Conservation (phyloP, 2,888 invertebrate species). For the Minunthozetes semirufus region DNA sequence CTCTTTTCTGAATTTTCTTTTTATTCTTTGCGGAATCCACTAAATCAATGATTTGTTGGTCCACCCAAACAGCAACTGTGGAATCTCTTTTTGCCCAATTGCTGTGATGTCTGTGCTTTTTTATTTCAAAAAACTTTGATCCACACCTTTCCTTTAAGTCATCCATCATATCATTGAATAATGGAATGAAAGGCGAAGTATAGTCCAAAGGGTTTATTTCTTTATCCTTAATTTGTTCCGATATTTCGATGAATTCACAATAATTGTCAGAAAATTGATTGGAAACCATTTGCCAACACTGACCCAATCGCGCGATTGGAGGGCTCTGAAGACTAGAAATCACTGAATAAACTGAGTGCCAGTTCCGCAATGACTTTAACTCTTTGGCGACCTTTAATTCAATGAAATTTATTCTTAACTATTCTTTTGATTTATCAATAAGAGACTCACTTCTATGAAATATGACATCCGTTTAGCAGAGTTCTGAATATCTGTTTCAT, state of each 20-base stretch:
- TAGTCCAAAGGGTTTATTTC: conserved; percentile 4
- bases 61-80: conserved; percentile 23
- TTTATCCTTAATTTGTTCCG: conserved; percentile 27
- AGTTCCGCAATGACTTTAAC: conserved; percentile 14
- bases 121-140: conserved; percentile 16
- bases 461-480: conserved; percentile 21
- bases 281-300: conserved; percentile 26
- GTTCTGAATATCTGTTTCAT: background rate
- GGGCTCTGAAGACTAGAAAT: conserved; percentile 33
- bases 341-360: conserved; percentile 25
- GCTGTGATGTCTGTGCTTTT: conserved; percentile 15
- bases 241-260: conserved; percentile 31
- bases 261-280: conserved; percentile 24
- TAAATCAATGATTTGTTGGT: conserved; percentile 8
- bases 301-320: conserved; percentile 25
- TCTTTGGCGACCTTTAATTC: background rate
- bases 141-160: conserved; percentile 34
- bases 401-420: background rate
- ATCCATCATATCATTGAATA: conserved; percentile 30
- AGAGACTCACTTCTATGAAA: conserved; percentile 17
- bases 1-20: conserved; percentile 2
- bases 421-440: too few species aligned
- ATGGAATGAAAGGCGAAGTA: background rate
- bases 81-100: background rate
- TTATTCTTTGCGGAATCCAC: background rate